Evolutionary conservation across 2,888 invertebrate species (phyloP), one percentile per base, ranked within the genome.

Genomic region (Tigriopus californicus): DNA sequence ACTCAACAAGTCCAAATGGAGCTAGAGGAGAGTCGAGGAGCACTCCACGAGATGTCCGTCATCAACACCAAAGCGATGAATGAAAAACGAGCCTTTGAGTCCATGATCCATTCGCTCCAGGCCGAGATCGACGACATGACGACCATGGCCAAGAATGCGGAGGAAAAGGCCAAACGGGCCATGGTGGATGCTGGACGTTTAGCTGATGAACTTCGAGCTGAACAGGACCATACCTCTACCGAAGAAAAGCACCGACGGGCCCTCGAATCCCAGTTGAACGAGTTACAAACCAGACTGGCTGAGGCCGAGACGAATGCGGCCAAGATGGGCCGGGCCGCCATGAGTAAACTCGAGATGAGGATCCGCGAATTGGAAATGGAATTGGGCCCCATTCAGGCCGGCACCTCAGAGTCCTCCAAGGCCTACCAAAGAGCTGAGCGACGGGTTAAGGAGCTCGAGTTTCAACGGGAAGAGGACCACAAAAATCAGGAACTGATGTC

Each of bases 401-500:
- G 76, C 63, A 76, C 77, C 66, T 72, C 73, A 42, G 76, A 77
- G 64, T 74, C 75, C 33, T 71, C 73, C 66, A 76, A 76, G 73
- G 74, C 72, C 67, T 68, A 74, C 66, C 71, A 75, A 65, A 76
- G 76, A 67, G 71, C 73, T 62, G 76, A 76, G 65, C 69, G 70
- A 33, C 71, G 75, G 60, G 71, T 76, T 63, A 76, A 76, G 69
- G 76, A 76, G 65, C 67, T 75, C 13, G 40, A 59, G 41, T 59
- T 62, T 59, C 74, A 54, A 68, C 83, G 90, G 78, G 95, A 98
- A 71, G 98, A 98, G 75, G 97, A 98, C 78, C 89, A 94, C 78
- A 98, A 98, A 83, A 95, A 94, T 79, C 94, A 95, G 78, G 94
- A 95, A 74, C 89, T 95, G 71, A 89, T 97, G 84, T 94, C 94